A percentile compares a stretch with the other conserved stretches of the same genome.
Conservation (phyloP, 2,888 invertebrate species). For the Cyclophora albipunctata region DNA sequence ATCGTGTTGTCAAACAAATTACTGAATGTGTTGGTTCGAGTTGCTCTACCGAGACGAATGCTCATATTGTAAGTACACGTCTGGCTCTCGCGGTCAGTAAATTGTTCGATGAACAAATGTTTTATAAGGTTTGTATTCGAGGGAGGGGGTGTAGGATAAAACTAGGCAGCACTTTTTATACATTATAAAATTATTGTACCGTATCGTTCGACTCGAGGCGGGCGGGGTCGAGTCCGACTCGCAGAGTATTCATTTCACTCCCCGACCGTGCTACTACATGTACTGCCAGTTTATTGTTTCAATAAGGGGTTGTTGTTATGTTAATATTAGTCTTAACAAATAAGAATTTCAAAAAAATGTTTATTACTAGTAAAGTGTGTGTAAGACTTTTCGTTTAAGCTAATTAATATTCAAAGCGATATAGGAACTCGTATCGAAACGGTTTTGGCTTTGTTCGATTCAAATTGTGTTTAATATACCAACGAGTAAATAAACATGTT, state of each 20-base stretch:
- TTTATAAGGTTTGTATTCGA: slow-evolving; percentile 42
- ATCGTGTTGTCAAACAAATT: too few species aligned
- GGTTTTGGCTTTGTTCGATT: slow-evolving; percentile 66
- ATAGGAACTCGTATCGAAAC: slow-evolving; percentile 57
- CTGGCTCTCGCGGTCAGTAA: too few species aligned
- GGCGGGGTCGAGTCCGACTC: too few species aligned
- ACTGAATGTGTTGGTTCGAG: too few species aligned
- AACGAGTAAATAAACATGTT: slow-evolving; percentile 73
- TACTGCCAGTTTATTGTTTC: slow-evolving; percentile 40
- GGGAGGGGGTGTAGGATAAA: slow-evolving; percentile 24
- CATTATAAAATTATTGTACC: slow-evolving; percentile 29
- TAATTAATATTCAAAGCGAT: slow-evolving; percentile 58
- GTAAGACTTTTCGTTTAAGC: slow-evolving; percentile 59
- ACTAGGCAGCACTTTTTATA: slow-evolving; percentile 41
- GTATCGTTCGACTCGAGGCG: slow-evolving; percentile 2
- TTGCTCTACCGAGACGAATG: too few species aligned
- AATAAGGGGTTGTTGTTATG: slow-evolving; percentile 66
- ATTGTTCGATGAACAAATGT: slow-evolving; percentile 13
- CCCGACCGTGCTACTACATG: slow-evolving; percentile 2
- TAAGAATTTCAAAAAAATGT: slow-evolving; percentile 57
- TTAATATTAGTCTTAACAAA: slow-evolving; percentile 60
- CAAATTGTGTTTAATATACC: slow-evolving; percentile 71
- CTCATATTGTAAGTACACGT: too few species aligned
- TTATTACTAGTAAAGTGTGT: slow-evolving; percentile 59
- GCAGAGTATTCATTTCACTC: too few species aligned